These are phyloP conservation scores for Etheostoma nigrum DNA, from an alignment of 2,797 vertebrate genomes.

Conservation along the genomic window DNA sequence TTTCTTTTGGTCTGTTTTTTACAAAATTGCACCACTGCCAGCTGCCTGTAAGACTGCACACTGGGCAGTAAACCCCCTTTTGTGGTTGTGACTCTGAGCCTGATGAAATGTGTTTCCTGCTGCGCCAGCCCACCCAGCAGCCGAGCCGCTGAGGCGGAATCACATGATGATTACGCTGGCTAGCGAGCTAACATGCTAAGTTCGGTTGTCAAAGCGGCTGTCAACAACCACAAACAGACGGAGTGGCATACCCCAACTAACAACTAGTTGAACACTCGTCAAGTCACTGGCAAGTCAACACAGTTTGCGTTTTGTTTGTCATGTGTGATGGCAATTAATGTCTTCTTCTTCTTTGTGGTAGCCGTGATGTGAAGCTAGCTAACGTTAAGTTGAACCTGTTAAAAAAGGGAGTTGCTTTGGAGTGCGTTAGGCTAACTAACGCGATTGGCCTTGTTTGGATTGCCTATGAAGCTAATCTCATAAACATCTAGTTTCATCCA, in stretches of 20 bases:
- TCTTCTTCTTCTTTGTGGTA: too few relatives aligned
- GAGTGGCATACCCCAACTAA: neutral
- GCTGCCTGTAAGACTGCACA: constrained; percentile 18
- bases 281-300: constrained; percentile 52
- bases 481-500: neutral
- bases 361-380: constrained; percentile 11
- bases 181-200: constrained; percentile 69
- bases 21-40: neutral
- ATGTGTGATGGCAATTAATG: neutral
- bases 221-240: constrained; percentile 37
- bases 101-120: constrained; percentile 25
- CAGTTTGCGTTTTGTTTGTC: neutral
- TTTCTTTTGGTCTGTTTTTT: too few relatives aligned
- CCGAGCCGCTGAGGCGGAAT: constrained; percentile 26
- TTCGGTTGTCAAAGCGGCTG: constrained; percentile 55
- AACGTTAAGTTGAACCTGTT: constrained; percentile 56
- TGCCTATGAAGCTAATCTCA: constrained; percentile 48
- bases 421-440: constrained; percentile 53
- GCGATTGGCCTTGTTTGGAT: constrained; percentile 62
- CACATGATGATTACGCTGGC: constrained; percentile 70
- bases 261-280: neutral
- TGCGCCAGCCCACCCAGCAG: constrained; percentile 20
- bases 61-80: accelerated
- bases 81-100: neutral
- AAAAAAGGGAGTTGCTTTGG: constrained; percentile 45